Evolutionary conservation across 2,888 invertebrate species (phyloP), one percentile per base, ranked within the genome.

Genomic region (Drosophila atroscutellata): DNA sequence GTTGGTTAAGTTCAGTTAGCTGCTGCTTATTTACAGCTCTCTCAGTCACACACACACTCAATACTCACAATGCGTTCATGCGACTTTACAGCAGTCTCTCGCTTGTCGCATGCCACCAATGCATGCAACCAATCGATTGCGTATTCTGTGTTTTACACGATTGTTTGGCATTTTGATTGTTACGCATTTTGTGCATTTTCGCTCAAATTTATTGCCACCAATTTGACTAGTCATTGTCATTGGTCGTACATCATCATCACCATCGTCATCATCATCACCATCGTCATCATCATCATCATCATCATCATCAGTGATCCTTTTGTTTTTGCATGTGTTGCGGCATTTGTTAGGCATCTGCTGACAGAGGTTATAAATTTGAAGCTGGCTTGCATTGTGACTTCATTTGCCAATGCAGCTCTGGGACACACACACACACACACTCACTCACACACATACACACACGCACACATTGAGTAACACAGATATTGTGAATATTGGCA

Each of bases 351-450:
- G 45, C 64, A 72, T 65, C 80, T 72, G 68, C 80, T 72, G 80
- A 65, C 72, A 71, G 32, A 54, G 62, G 78, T 57, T 78, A 78
- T 78, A 78, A 80, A 80, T 78, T 80, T 80, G 52, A 62, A 72
- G 59, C 70, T 77, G 61, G 65, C 74, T 74, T 71, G 72, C 75
- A 87, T 87, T 87, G 83, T 87, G 64, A 74, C 69, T 83, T 73
- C 75, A 79, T 71, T 82, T 71, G 58, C 49, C 59, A 71, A 26
- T 63, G 68, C 69, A 70, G 55, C 56, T 62, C 36, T 51, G 80
- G 80, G 75, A 67, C 77, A 58, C 57, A 50, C 28, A 37, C 28
- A 47, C 39, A 26, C 34, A 63, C 58, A 32, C 42, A 34, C 55
- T 24, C 50, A 56, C 47, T 37, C 52, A 36, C 34, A 39, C 55